These are phyloP conservation scores for Drosophila diplacantha DNA, from an alignment of 2,888 invertebrate species.

Conservation along the genomic window DNA sequence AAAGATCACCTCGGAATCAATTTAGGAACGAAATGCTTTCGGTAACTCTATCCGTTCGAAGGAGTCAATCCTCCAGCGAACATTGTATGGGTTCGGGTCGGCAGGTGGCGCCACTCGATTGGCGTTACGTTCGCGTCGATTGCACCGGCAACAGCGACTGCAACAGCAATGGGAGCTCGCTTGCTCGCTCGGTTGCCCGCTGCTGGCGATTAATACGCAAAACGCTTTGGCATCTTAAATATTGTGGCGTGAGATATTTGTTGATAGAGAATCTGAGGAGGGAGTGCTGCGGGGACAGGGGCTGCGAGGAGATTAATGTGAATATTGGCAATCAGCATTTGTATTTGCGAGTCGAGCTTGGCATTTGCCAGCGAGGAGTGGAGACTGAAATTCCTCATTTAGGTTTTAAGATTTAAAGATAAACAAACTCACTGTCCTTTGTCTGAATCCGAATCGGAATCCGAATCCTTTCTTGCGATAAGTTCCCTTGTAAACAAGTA, in stretches of 20 bases:
- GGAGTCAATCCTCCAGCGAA: slow-evolving; percentile 4
- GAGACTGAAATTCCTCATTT: slow-evolving; percentile 21
- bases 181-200: neutral
- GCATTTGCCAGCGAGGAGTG: slow-evolving; percentile 54
- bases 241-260: slow-evolving; percentile 71
- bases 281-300: slow-evolving; percentile 3
- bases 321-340: slow-evolving; percentile 68
- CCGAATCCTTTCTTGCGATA: slow-evolving; percentile 14
- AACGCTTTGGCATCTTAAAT: slow-evolving; percentile 72
- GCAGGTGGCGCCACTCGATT: slow-evolving; percentile 61
- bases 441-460: neutral
- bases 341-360: slow-evolving; percentile 58
- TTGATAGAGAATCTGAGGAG: slow-evolving; percentile 26
- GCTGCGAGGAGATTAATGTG: slow-evolving; percentile 57
- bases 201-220: slow-evolving; percentile 70
- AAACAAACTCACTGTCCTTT: slow-evolving; percentile 11
- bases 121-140: slow-evolving; percentile 58
- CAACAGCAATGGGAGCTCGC: neutral
- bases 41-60: slow-evolving; percentile 15
- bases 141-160: slow-evolving; percentile 18
- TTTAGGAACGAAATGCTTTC: slow-evolving; percentile 10
- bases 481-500: slow-evolving; percentile 8
- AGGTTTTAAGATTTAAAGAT: slow-evolving; percentile 12
- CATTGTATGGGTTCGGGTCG: slow-evolving; percentile 29
- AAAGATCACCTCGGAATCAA: slow-evolving; percentile 4